Conservation (phyloP, 2,797 vertebrate genomes). For the Kryptopterus vitreolus region DNA sequence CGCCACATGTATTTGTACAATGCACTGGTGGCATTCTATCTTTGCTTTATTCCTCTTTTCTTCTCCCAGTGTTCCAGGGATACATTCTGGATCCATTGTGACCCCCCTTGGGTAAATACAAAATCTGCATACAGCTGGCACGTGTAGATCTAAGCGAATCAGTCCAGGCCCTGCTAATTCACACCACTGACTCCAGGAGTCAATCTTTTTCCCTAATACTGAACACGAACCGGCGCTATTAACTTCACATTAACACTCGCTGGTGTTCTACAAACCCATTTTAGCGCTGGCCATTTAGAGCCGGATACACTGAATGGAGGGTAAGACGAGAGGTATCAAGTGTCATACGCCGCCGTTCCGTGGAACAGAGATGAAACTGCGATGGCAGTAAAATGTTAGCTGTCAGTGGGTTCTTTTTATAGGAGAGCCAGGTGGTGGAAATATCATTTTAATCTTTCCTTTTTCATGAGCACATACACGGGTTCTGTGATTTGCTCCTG, state of each 20-base stretch:
- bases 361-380: slow-evolving; percentile 16
- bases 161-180: slow-evolving; percentile 10
- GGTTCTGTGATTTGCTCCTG: background rate
- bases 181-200: background rate
- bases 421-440: background rate
- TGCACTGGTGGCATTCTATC: background rate
- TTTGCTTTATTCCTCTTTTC: background rate
- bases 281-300: background rate
- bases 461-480: background rate
- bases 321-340: slow-evolving; percentile 5
- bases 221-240: background rate
- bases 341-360: background rate
- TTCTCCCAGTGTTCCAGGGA: background rate
- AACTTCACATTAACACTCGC: background rate
- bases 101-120: background rate
- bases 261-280: slow-evolving; percentile 22
- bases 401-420: slow-evolving; percentile 1
- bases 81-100: background rate
- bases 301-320: slow-evolving; percentile 11
- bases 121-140: no score
- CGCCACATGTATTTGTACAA: background rate
- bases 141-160: background rate
- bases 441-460: background rate
- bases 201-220: background rate
- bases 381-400: background rate